Evolutionary conservation across 2,888 invertebrate species (phyloP), one percentile per base, ranked within the genome.

Genomic region (Oscheius sp.): DNA sequence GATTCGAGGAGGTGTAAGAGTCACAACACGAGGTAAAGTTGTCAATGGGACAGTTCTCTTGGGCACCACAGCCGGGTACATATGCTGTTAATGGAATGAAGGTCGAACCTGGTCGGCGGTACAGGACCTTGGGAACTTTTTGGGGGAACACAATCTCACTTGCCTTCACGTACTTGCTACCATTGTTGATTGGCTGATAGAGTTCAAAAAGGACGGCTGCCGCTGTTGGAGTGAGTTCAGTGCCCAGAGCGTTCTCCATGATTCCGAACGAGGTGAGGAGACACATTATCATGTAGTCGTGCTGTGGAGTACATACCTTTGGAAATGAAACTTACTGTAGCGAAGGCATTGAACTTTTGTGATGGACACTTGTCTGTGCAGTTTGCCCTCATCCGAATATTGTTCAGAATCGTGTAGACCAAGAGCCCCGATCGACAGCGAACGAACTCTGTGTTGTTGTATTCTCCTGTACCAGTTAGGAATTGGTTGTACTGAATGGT

Each of bases 11-110:
- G 5, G 33, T 59, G 10, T 33, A 59, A 7, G 29, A n/a, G 33
- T 59, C 33, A 35, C 59, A 59, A n/a, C 59, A 59, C 1, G 35
- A 37, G 11, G 59, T 59, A n/a, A 59, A 59, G 33, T 59, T 33
- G n/a, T 9, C 35, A 59, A 59, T 10, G n/a, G 59, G 59, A 33
- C 59, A 59, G 32, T 29, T 13, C 33, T 59, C 59, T n/a, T 13
- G 29, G 9, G 11, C 29, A 10, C 29, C 11, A 35, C 59, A 59
- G 11, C 35, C 35, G 35, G 33, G 35, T 2, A 59, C 33, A 9
- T n/a, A 33, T 9, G 29, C 9, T 33, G 59, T 59, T 2, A 59
- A 11, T 5, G 59, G 35, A 33, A 33, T 32, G 35, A 59, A 59
- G 33, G 33, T 33, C 7, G 33, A 58, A 29, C 33, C n/a, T 13